These are phyloP conservation scores for Saccopteryx bilineata DNA, from an alignment of 2,113 vertebrate genomes.

Conservation along the genomic window DNA sequence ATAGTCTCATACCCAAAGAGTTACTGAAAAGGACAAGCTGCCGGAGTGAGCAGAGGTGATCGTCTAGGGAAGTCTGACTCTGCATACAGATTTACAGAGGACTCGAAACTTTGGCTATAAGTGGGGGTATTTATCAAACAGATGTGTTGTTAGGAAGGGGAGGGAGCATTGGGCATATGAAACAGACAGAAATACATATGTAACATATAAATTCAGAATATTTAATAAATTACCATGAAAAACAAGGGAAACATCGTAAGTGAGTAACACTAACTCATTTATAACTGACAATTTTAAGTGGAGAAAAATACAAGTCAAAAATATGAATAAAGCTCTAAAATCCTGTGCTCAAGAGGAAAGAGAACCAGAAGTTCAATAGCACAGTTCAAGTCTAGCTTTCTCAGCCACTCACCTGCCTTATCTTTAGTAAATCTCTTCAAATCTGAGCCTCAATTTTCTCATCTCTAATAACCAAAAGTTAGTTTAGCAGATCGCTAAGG, in stretches of 20 bases:
- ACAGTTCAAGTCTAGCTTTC: background rate
- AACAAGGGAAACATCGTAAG: background rate
- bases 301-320: background rate
- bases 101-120: background rate
- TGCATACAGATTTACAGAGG: background rate
- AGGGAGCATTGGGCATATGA: background rate
- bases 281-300: slow-evolving; percentile 33
- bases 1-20: background rate
- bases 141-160: background rate
- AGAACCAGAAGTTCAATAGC: background rate
- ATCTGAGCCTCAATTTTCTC: background rate
- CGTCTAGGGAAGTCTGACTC: background rate
- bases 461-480: background rate
- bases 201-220: slow-evolving; percentile 15
- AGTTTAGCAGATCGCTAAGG: background rate
- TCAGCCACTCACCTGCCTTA: background rate
- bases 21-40: background rate
- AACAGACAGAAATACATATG: background rate
- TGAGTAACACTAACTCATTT: slow-evolving; percentile 29
- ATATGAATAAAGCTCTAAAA: slow-evolving; percentile 39
- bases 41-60: background rate
- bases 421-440: slow-evolving; percentile 13
- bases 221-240: slow-evolving; percentile 38
- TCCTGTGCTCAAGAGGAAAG: slow-evolving; percentile 53
- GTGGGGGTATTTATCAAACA: background rate